Conservation (phyloP, 30 jellyfish, hydroid and myxozoan species). For the Nemopilema nomurai region DNA sequence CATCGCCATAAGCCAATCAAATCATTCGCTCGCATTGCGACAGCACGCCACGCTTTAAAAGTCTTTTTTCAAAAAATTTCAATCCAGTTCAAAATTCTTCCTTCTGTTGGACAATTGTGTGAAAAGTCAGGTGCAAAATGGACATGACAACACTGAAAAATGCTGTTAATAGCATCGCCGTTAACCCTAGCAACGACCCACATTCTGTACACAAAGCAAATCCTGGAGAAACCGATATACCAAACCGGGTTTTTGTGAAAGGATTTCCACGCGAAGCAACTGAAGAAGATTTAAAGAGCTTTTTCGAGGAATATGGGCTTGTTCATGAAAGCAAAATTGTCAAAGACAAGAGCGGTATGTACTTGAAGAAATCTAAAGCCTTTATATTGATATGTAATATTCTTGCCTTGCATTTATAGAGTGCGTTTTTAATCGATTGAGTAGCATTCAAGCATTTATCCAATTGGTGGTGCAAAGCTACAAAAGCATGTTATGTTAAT, state of each 20-base stretch:
- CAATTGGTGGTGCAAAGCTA: too few species aligned
- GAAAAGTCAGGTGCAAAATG: background rate
- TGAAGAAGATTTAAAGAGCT: constrained; percentile 87
- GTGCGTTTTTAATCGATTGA: too few species aligned
- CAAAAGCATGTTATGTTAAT: too few species aligned
- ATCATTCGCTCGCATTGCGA: background rate
- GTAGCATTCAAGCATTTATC: too few species aligned
- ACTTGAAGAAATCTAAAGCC: background rate
- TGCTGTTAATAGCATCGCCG: constrained; percentile 42
- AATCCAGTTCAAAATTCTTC: background rate
- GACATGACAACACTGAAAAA: constrained; percentile 55
- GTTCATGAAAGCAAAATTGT: constrained; percentile 95
- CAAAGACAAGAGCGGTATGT: constrained; percentile 85
- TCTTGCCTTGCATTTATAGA: too few species aligned
- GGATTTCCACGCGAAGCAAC: constrained; percentile 97
- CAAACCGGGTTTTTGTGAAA: constrained; percentile 96
- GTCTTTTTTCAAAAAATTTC: background rate
- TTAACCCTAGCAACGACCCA: constrained; percentile 47
- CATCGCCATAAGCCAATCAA: background rate
- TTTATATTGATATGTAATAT: background rate
- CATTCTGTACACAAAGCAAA: constrained; percentile 62
- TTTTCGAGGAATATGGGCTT: constrained; percentile 91
- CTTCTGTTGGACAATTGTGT: background rate
- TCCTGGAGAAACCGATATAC: constrained; percentile 99
- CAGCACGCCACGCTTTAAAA: background rate